Evolutionary conservation across 2,113 vertebrate genomes (phyloP), one percentile per base, ranked within the genome.

Genomic region (Zosterops pallidus): DNA sequence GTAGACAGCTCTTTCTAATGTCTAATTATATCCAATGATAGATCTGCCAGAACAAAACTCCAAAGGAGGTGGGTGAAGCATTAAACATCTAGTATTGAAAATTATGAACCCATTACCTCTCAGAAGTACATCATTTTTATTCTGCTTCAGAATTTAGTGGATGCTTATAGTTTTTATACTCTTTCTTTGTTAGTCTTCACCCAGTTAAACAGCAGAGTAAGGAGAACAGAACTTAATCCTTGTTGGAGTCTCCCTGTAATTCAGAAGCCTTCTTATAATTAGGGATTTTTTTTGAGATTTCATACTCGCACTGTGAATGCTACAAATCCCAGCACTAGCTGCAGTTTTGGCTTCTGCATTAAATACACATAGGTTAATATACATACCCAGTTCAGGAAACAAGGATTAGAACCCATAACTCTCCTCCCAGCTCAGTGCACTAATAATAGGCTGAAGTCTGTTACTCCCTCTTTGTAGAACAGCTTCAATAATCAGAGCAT

Each of bases 401-500:
- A 81, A 62, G 59, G 64, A 77, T 86, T 70, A 83, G 64, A 92
- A 75, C 6, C 6, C 1, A 1, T 46, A 46, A 80, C 15, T 91
- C 44, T 93, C n/a, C 70, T 94, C 13, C 25, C 28, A 72, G 26
- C 17, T 80, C 70, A 76, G 14, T 65, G 59, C 42, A 67, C 33
- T 67, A 89, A 75, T 84, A 83, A 88, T 70, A 92, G 46, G 37
- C 18, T 80, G 63, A 93, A 88, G 18, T 59, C 21, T 83, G 42
- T 63, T 89, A 46, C 33, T 74, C 39, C 11, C 18, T 85, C 67
- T 77, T 85, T 67, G 60, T 55, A 92, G 59, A 92, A 88, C 39
- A 77, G 42, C 35, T 92, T 92, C 23, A 44, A 65, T 83, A 88
- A 90, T 88, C 67, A 80, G 85, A 94, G 50, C 37, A 86, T 89